phyloP scores from a whole-genome alignment of 2,113 vertebrate genomes.

The Gymnobelideus leadbeateri region DNA sequence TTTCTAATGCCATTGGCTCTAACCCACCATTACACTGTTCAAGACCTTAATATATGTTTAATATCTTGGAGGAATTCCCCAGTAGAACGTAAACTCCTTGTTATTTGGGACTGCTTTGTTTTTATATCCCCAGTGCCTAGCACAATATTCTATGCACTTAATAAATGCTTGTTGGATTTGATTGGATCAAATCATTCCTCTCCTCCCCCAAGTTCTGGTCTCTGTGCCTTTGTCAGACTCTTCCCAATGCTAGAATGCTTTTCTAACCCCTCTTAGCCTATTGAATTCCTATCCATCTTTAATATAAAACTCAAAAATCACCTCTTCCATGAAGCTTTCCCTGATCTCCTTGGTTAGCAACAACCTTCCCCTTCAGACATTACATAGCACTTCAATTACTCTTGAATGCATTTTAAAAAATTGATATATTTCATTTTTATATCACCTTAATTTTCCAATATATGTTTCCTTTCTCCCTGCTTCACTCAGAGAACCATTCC shows the following conservation, averaged over 20 bases:
- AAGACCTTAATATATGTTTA: neutral
- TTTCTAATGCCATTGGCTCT: neutral
- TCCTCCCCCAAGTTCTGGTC: neutral
- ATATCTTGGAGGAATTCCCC: neutral
- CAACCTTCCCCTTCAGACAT: neutral
- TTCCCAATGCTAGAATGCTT: neutral
- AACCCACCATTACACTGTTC: neutral
- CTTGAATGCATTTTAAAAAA: neutral
- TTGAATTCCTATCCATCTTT: neutral
- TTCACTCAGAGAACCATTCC: neutral
- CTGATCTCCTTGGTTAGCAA: neutral
- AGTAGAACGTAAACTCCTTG: neutral
- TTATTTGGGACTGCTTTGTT: neutral
- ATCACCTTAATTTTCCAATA: neutral
- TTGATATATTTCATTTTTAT: neutral
- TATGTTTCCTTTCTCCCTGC: neutral
- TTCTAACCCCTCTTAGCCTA: neutral
- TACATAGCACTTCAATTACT: neutral
- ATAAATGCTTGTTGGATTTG: neutral
- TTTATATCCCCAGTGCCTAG: neutral
- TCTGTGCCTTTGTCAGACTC: neutral
- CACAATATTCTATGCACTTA: neutral
- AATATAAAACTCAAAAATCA: neutral
- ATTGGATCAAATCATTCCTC: neutral
- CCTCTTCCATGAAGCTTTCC: neutral